Percentiles rank a stretch among this genome's conserved stretches.
These are phyloP conservation scores for Clunio marinus DNA, from an alignment of 2,888 invertebrate genomes.

Conservation along the genomic window DNA sequence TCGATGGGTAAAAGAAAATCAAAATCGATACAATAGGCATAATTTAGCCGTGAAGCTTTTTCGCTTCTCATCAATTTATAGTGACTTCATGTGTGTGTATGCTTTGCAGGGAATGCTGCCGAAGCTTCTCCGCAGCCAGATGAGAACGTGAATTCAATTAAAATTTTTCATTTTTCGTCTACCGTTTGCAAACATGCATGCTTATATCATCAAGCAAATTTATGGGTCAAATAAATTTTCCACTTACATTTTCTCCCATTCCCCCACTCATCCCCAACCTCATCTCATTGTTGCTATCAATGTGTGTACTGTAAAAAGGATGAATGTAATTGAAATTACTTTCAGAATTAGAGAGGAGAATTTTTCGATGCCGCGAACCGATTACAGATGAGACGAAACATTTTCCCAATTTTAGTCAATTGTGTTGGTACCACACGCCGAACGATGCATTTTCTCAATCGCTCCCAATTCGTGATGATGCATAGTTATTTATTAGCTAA, in stretches of 20 bases:
- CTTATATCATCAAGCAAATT: conserved; percentile 30
- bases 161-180: not conserved
- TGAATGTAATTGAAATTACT: conserved; percentile 36
- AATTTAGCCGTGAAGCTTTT: no score
- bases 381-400: conserved; percentile 13
- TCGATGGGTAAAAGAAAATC: no score
- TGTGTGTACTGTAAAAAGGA: conserved; percentile 14
- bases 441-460: not conserved
- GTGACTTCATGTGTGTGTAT: no score
- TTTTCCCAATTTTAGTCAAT: conserved; percentile 36
- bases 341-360: no score
- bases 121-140: not conserved
- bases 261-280: not conserved
- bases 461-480: conserved; percentile 34
- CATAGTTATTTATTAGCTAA: conserved; percentile 37
- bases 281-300: not conserved
- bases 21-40: conserved; percentile 10
- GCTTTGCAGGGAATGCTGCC: no score
- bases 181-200: not conserved
- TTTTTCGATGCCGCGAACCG: no score
- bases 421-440: not conserved
- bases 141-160: conserved; percentile 22
- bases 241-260: not conserved
- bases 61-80: no score
- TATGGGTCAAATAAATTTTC: conserved; percentile 39